Evolutionary conservation across 2,113 vertebrate species (phyloP).

Genomic region (Orcinus orca): DNA sequence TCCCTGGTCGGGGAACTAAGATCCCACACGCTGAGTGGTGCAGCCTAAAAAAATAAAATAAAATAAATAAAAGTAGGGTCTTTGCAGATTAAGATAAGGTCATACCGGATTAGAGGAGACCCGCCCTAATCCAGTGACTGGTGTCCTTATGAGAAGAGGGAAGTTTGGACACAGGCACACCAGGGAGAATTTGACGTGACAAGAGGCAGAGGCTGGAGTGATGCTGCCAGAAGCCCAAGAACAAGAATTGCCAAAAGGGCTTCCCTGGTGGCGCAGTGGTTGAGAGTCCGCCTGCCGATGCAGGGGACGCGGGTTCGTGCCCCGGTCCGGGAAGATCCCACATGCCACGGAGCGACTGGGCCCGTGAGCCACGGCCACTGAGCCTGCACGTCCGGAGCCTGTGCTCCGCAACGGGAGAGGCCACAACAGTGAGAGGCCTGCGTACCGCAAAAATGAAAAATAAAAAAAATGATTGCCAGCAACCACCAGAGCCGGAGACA

Average conservation of each 20-base stretch:
- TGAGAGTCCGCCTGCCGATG: no score
- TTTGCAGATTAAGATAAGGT: neutral
- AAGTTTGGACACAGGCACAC: neutral
- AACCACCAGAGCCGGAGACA: neutral
- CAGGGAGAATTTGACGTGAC: fast-evolving
- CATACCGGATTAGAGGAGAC: neutral
- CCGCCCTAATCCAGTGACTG: neutral
- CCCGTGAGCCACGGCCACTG: no score
- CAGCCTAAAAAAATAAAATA: neutral
- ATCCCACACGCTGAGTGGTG: neutral
- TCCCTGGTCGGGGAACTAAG: neutral
- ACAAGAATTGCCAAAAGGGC: no score
- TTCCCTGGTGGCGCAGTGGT: no score
- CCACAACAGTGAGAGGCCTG: no score
- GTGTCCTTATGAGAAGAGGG: neutral
- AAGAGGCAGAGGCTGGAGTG: neutral
- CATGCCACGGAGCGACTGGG: no score
- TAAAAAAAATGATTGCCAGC: no score
- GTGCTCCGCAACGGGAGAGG: no score
- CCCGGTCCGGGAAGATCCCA: no score
- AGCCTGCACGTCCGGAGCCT: no score
- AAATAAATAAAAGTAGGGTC: neutral
- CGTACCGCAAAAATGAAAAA: no score
- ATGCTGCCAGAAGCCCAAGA: neutral
- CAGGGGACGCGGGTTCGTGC: no score